These are phyloP conservation scores for Ephialtes manifestator DNA, from an alignment of 2,888 invertebrate genomes.

Conservation along the genomic window DNA sequence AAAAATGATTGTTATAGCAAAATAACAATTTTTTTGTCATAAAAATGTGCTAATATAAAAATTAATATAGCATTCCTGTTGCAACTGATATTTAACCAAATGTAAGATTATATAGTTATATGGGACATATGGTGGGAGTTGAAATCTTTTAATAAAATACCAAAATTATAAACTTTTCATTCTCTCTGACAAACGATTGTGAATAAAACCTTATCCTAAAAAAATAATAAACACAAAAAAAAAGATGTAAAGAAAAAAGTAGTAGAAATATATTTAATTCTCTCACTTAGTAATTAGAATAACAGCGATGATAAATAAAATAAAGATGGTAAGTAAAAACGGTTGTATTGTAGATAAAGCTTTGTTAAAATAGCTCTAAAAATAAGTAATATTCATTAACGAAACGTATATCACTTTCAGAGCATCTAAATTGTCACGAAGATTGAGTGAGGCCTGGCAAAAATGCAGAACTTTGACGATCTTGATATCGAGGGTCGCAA, in stretches of 20 bases:
- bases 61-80: not conserved
- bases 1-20: no score
- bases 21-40: no score
- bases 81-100: not conserved
- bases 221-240: not conserved
- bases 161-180: not conserved
- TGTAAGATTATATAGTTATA: not conserved
- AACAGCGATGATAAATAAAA: conserved; percentile 13
- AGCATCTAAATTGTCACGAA: not conserved
- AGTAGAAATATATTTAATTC: not conserved
- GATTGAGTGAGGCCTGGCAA: conserved; percentile 5
- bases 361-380: not conserved
- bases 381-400: not conserved
- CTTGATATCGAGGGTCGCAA: conserved; percentile 85
- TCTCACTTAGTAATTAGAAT: conserved; percentile 9
- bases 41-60: not conserved
- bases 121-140: no score
- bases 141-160: not conserved
- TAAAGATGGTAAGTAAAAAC: conserved; percentile 62
- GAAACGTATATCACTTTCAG: conserved; percentile 44
- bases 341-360: conserved; percentile 55
- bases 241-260: not conserved
- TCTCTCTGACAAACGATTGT: not conserved
- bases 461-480: conserved; percentile 85
- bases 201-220: not conserved